Evolutionary conservation across 2,797 vertebrate species (phyloP).

Genomic region (Helarctos malayanus): DNA sequence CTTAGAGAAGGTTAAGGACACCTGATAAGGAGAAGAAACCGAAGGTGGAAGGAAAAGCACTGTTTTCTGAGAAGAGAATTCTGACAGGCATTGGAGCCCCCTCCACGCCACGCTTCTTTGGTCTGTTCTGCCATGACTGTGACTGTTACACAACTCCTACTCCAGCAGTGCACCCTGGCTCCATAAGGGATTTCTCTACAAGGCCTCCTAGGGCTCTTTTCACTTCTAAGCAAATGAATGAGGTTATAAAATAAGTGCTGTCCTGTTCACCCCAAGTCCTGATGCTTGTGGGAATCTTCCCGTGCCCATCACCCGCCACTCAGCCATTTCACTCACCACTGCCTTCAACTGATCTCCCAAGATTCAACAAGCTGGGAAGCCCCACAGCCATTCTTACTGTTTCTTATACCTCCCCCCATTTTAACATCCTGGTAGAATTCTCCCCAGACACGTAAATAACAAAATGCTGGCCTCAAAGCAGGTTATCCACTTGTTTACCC

Average conservation of each 20-base stretch:
- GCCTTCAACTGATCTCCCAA: neutral
- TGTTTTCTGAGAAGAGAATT: neutral
- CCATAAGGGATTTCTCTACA: neutral
- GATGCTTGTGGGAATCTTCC: neutral
- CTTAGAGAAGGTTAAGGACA: neutral
- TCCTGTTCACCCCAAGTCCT: neutral
- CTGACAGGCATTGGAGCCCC: no score
- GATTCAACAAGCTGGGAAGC: neutral
- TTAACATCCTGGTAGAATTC: neutral
- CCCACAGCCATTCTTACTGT: neutral
- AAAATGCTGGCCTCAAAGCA: constrained; percentile 23
- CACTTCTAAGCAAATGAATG: neutral
- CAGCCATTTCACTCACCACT: neutral
- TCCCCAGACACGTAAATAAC: neutral
- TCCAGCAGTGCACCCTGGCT: neutral
- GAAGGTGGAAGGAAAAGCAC: neutral
- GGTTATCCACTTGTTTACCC: neutral
- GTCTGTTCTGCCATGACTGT: neutral
- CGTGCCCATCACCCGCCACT: neutral
- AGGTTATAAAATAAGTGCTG: neutral
- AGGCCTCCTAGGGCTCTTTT: neutral
- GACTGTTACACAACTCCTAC: neutral
- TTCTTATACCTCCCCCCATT: neutral
- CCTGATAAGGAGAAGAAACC: neutral
- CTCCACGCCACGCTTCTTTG: neutral